Evolutionary conservation across 1,140 invertebrate species (phyloP).

Genomic region (Bombyx mandarina): DNA sequence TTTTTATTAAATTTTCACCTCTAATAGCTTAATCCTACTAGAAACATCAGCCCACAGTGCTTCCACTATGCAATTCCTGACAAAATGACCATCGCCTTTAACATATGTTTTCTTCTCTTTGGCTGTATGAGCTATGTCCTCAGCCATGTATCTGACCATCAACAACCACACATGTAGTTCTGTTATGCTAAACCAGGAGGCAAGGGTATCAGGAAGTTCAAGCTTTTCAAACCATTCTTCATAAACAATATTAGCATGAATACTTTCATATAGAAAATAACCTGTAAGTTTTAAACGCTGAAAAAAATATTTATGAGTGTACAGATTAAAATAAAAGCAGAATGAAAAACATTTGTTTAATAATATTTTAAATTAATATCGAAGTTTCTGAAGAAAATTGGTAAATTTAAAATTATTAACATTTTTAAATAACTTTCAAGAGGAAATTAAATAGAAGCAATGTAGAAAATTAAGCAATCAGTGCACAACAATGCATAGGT

Average conservation of each 20-base stretch:
- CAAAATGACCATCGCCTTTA: conserved; percentile 75
- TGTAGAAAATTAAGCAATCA: no score
- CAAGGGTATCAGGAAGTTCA: conserved; percentile 83
- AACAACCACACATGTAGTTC: conserved; percentile 91
- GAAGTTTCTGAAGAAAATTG: no score
- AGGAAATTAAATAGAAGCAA: no score
- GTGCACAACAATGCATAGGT: no score
- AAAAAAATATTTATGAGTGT: neutral
- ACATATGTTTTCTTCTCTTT: conserved; percentile 57
- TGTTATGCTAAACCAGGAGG: conserved; percentile 87
- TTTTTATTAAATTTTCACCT: conserved; percentile 59
- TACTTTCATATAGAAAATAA: conserved; percentile 76
- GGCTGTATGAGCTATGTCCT: conserved; percentile 62
- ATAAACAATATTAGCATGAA: conserved; percentile 75
- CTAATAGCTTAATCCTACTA: conserved; percentile 78
- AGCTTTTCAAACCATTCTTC: conserved; percentile 76
- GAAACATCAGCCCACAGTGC: conserved; percentile 87
- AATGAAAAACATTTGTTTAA: no score
- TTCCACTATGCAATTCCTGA: conserved; percentile 82
- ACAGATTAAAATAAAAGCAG: no score
- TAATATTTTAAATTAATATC: no score
- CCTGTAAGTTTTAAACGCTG: conserved; percentile 74
- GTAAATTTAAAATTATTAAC: no score
- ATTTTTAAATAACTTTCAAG: no score
- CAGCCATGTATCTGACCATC: conserved; percentile 81